Evolutionary conservation across 2,888 invertebrate genomes (phyloP).

Genomic region (Eupeodes luniger): DNA sequence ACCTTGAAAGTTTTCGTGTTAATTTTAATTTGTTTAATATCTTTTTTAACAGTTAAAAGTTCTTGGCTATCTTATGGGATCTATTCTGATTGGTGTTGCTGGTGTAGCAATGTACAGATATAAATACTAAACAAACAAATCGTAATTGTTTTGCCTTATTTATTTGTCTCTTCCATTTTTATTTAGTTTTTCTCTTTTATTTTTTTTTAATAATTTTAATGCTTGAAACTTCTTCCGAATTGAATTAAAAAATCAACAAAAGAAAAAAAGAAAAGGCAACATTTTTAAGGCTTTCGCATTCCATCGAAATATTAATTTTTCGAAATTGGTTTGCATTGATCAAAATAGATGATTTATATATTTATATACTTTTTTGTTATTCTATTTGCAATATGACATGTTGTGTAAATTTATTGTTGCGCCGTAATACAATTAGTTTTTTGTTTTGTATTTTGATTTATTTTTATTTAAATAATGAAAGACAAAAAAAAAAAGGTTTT

Average conservation of each 20-base stretch:
- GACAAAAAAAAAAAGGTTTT: constrained; percentile 15
- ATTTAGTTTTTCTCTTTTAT: constrained; percentile 19
- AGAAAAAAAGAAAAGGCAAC: constrained; percentile 14
- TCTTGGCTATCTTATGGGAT: constrained; percentile 86
- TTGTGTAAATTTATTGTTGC: background rate
- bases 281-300: constrained; percentile 42
- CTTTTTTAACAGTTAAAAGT: constrained; percentile 81
- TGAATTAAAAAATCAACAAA: constrained; percentile 37
- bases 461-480: background rate
- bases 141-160: constrained; percentile 61
- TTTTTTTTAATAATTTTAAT: constrained; percentile 10
- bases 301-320: constrained; percentile 33
- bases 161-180: constrained; percentile 53
- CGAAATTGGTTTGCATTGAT: constrained; percentile 42
- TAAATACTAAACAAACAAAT: constrained; percentile 84
- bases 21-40: background rate
- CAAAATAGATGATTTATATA: constrained; percentile 12
- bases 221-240: constrained; percentile 6
- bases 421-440: constrained; percentile 4
- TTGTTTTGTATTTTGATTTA: background rate
- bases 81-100: constrained; percentile 89
- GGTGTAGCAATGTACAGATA: constrained; percentile 91
- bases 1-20: background rate
- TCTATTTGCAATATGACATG: background rate
- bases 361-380: constrained; percentile 5